Conservation (phyloP, 2,797 vertebrate species). For the Crax fasciolata region DNA sequence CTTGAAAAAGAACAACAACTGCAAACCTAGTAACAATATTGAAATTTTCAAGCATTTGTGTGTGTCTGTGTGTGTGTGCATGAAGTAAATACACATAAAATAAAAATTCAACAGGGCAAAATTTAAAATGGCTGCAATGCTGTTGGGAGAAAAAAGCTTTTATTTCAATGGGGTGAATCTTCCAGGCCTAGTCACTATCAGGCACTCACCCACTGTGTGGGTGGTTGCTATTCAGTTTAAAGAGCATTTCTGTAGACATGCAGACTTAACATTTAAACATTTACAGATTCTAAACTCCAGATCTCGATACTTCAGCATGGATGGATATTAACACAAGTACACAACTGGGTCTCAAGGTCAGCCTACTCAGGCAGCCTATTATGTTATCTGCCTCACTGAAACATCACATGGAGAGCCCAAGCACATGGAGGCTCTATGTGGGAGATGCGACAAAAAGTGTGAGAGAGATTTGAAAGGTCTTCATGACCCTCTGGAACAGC, state of each 20-base stretch:
- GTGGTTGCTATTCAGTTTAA: neutral
- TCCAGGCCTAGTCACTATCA: neutral
- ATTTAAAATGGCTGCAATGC: neutral
- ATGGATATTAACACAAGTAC: fast-evolving
- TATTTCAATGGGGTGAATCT: neutral
- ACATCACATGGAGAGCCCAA: fast-evolving
- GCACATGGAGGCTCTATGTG: fast-evolving
- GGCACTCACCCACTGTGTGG: neutral
- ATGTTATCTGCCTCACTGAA: neutral
- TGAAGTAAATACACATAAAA: neutral
- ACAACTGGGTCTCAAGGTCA: neutral
- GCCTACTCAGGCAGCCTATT: neutral
- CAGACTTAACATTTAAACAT: neutral
- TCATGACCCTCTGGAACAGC: neutral
- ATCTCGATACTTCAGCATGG: neutral
- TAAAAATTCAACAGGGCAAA: neutral
- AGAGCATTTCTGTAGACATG: neutral
- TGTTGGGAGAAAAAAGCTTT: neutral
- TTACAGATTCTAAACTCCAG: neutral
- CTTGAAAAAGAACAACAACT: neutral
- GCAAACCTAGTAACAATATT: neutral
- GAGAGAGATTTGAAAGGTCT: neutral
- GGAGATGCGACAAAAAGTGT: neutral
- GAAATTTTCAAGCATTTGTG: neutral
- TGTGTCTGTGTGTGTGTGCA: neutral